Base-by-base conservation (phyloP, 2,888 invertebrate genomes). In the Platynereis dumerilii region DNA sequence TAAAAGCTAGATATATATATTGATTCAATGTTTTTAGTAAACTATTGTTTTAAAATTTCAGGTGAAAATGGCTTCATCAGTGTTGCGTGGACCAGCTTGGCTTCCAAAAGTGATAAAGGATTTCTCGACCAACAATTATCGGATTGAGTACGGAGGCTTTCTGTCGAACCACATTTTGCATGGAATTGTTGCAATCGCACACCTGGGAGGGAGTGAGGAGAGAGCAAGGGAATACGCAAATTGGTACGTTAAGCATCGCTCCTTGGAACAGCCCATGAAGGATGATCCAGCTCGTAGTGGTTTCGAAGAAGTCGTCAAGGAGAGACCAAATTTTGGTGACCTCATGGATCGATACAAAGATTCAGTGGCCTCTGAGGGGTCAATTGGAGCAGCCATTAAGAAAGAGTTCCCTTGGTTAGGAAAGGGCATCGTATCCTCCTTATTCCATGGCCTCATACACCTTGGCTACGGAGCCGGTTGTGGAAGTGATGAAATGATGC, bases 361-460 rank as follows among this genome's bases (percentile, higher is more conserved):
- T 26, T 24, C 12, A 12, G 34, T 58, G 1, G 2, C 17, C 1
- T 34, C 34, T 7, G 34, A 34, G 12, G 48, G 48, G 3, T 48
- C 48, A 20, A 48, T 48, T n/a, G 48, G 22, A 48, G 22, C 22
- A 22, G 20, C 17, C 7, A 48, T 48, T 10, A n/a, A n/a, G n/a
- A 48, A 48, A n/a, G 22, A 22, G n/a, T 48, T 48, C 22, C 48
- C 48, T 7, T n/a, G 48, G 22, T n/a, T 48, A 22, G 48, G 20
- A 20, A n/a, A 48, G 48, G 48, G 48, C 5, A n/a, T 5, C 7
- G 48, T 22, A 5, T n/a, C 48, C 3, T 3, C 48, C 5, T n/a
- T 48, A 22, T 22, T 48, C 48, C 48, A 48, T 48, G 48, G 48
- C 15, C 29, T 60, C 20, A 60, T 60, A 20, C 60, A 60, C 34